These are phyloP conservation scores for Percina caprodes DNA, from an alignment of 2,113 vertebrate genomes.

Conservation along the genomic window DNA sequence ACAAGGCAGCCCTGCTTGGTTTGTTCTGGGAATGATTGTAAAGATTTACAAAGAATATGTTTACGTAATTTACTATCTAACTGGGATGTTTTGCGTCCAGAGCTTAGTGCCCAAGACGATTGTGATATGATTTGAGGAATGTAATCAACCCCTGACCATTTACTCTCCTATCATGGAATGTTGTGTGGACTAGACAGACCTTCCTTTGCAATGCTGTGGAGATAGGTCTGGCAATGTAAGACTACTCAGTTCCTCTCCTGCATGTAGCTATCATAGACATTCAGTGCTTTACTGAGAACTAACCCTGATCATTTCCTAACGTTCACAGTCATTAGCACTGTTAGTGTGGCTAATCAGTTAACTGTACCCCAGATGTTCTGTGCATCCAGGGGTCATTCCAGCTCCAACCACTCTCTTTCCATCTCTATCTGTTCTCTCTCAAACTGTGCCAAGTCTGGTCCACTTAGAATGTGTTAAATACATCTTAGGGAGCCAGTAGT, in stretches of 20 bases:
- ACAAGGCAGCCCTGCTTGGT: too few relatives aligned
- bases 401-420: slow-evolving; percentile 20
- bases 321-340: slow-evolving; percentile 40
- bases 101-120: too few relatives aligned
- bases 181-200: too few relatives aligned
- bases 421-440: slow-evolving; percentile 37
- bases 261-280: not conserved
- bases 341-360: slow-evolving; percentile 59
- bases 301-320: slow-evolving; percentile 46
- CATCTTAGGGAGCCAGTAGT: slow-evolving; percentile 40
- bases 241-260: not conserved
- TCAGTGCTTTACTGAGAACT: not conserved
- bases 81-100: too few relatives aligned
- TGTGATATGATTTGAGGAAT: too few relatives aligned
- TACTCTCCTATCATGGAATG: too few relatives aligned
- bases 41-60: too few relatives aligned
- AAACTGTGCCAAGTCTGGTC: slow-evolving; percentile 53
- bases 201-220: too few relatives aligned
- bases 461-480: slow-evolving; percentile 63
- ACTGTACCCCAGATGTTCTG: slow-evolving; percentile 59
- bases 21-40: too few relatives aligned
- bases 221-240: too few relatives aligned
- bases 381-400: slow-evolving; percentile 57
- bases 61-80: too few relatives aligned
- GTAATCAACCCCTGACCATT: too few relatives aligned